Conservation (phyloP, 2,888 invertebrate genomes). For the Disparrhopalites patrizii region DNA sequence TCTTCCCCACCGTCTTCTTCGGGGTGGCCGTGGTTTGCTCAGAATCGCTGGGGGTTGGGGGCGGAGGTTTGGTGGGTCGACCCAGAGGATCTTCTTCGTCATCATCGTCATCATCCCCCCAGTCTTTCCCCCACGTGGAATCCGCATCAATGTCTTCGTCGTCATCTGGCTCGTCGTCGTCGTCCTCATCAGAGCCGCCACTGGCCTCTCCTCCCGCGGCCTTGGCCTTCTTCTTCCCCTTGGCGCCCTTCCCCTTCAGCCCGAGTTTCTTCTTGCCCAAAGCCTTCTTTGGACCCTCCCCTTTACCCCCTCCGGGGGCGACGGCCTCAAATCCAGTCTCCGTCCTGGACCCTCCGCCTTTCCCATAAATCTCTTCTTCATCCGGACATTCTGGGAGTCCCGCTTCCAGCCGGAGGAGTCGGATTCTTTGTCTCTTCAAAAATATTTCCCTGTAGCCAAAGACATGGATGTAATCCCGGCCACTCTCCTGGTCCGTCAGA, state of each 20-base stretch:
- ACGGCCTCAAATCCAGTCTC: neutral
- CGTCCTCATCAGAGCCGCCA: neutral
- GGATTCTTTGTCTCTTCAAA: conserved; percentile 4
- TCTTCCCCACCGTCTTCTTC: neutral
- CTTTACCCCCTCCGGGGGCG: neutral
- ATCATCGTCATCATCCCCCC: neutral
- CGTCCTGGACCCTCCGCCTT: neutral
- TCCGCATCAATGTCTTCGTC: too few species aligned
- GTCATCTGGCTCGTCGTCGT: neutral
- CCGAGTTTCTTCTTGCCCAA: neutral
- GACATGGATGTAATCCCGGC: neutral
- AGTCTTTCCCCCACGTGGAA: neutral
- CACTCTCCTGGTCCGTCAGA: neutral
- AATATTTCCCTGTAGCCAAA: conserved; percentile 19
- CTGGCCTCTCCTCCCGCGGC: neutral
- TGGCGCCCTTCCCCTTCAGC: neutral
- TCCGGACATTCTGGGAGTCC: neutral
- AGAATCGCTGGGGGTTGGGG: neutral
- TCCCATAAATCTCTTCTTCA: neutral
- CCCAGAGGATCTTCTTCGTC: neutral
- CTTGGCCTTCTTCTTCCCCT: neutral
- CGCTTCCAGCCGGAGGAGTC: neutral
- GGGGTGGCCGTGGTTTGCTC: neutral
- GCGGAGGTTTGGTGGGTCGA: neutral
- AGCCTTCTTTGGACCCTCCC: neutral